Evolutionary conservation across 2,797 vertebrate species (phyloP).

Genomic region (Eidolon dupreanum): DNA sequence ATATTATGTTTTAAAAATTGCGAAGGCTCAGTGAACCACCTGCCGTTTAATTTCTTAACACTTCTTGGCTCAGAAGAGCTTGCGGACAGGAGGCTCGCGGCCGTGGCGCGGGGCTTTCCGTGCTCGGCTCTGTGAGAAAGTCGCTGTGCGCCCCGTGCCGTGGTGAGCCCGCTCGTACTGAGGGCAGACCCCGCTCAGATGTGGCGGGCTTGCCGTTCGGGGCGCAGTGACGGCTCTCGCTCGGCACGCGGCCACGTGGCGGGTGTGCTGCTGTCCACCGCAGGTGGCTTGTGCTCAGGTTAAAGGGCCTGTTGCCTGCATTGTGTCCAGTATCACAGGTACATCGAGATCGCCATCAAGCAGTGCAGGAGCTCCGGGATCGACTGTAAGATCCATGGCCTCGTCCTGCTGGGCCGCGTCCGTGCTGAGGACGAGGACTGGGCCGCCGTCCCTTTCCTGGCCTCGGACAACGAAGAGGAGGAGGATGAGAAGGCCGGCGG

Average conservation of each 20-base stretch:
- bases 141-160: background rate
- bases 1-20: background rate
- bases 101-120: background rate
- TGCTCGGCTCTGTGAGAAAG: background rate
- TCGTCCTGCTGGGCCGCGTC: constrained; percentile 94
- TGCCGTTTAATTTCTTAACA: background rate
- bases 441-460: constrained; percentile 97
- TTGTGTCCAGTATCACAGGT: constrained; percentile 93
- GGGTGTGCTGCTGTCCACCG: too few species aligned
- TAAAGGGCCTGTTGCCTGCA: background rate
- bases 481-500: constrained; percentile 95
- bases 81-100: background rate
- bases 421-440: constrained; percentile 97
- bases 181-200: too few species aligned
- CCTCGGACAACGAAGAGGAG: constrained; percentile 98
- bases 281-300: too few species aligned
- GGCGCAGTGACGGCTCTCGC: too few species aligned
- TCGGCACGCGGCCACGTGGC: too few species aligned
- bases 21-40: background rate
- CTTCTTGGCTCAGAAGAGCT: background rate
- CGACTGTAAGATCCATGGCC: constrained; percentile 98
- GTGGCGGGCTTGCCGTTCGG: too few species aligned
- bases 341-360: constrained; percentile 97
- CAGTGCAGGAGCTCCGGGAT: constrained; percentile 99
- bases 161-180: too few species aligned